phyloP scores from a whole-genome alignment of 2,888 invertebrate genomes.

The Chymomyza procnemis region DNA sequence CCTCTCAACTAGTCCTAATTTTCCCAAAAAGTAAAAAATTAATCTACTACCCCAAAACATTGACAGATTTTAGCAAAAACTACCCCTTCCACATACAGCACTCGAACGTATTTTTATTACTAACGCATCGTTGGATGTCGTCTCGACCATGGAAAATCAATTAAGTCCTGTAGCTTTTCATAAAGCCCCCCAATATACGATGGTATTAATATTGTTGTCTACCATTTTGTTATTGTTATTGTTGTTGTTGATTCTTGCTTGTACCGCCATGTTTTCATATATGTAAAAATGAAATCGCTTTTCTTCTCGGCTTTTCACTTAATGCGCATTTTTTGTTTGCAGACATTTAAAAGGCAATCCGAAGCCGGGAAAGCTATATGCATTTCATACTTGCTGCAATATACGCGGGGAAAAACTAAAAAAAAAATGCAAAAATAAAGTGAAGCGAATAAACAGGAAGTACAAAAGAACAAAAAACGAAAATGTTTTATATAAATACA shows the following conservation, averaged over 20 bases:
- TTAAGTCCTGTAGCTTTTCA: not conserved
- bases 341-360: conserved; percentile 43
- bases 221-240: not conserved
- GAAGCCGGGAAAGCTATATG: conserved; percentile 16
- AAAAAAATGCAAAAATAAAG: not conserved
- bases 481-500: conserved; percentile 3
- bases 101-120: not conserved
- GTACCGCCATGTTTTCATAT: not conserved
- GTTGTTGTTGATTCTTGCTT: not conserved
- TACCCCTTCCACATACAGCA: not conserved
- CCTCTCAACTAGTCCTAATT: too few relatives aligned
- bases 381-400: conserved; percentile 18
- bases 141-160: not conserved
- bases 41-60: too few relatives aligned
- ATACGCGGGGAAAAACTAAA: not conserved
- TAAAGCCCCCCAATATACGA: not conserved
- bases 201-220: not conserved
- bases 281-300: not conserved
- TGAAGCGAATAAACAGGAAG: not conserved
- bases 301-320: conserved; percentile 16
- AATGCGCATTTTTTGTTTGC: conserved; percentile 40
- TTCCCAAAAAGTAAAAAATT: too few relatives aligned
- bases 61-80: too few relatives aligned
- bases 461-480: not conserved
- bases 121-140: not conserved